Evolutionary conservation across 30 jellyfish, hydroid and myxozoan genomes (phyloP), one percentile per base, ranked within the genome.

Genomic region (Pseudorhiza aurosa): DNA sequence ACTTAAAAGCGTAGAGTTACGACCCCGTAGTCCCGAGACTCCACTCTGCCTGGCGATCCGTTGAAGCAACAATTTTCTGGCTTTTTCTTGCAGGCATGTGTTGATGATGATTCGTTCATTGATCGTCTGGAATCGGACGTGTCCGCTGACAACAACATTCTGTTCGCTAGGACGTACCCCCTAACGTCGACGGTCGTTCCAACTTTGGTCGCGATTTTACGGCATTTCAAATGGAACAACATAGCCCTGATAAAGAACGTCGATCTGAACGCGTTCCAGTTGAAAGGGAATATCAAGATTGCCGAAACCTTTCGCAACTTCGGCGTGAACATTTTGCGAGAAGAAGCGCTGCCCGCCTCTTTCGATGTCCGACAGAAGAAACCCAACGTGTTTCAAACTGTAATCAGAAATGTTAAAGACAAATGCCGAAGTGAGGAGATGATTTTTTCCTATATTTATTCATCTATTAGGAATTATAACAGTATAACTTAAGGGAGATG

Each of bases 81-180:
- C n/a, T n/a, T n/a, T n/a, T n/a, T n/a, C n/a, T n/a, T n/a, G n/a
- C n/a, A n/a, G 86, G 36, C 17, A 10, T 73, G 86, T 18, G 27
- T 10, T 7, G 86, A 73, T 11, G 75, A 73, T 21, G 68, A 68
- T n/a, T 42, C 63, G 39, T 33, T 65, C 25, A 35, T 42, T 36
- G 80, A 2, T 9, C 62, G 21, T 28, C 36, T 40, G 26, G 62
- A 68, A 21, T 17, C 65, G 15, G 42, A 46, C 9, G 62, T 24
- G 4, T 11, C 65, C 8, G 43, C 36, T 3, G 18, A 27, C 25
- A 51, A 25, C 25, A 53, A 65, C 73, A 82, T 81, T 14, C 59
- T 95, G 35, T 83, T 91, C 68, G 96, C 95, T 1, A 89, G 98
- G 65, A 91, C 98, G 11, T 88, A 91, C 58, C 96, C 98, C n/a